A percentile compares a stretch with the other conserved stretches of the same genome.
Evolutionary conservation across 2,797 vertebrate species (phyloP).

Genomic region (Argyrosomus regius): DNA sequence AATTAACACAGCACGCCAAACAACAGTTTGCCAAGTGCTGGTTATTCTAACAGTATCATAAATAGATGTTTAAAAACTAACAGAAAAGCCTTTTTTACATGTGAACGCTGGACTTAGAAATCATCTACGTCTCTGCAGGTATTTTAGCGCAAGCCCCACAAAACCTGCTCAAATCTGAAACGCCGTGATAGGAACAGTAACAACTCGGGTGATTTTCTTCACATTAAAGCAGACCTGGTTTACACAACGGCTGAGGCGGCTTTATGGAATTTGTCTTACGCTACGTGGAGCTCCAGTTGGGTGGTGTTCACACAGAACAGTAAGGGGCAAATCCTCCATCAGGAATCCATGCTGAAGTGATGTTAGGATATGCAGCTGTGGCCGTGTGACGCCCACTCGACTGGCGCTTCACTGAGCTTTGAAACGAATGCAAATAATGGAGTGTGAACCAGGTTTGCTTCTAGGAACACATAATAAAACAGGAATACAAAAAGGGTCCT

Average conservation of each 20-base stretch:
- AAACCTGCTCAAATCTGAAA: constrained; percentile 25
- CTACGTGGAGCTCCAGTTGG: neutral
- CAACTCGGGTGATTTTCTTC: constrained; percentile 34
- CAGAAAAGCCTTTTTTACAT: constrained; percentile 50
- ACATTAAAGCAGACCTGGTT: constrained; percentile 50
- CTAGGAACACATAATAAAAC: constrained; percentile 76
- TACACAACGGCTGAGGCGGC: constrained; percentile 27
- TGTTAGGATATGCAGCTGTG: neutral
- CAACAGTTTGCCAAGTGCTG: constrained; percentile 24
- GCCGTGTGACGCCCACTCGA: neutral
- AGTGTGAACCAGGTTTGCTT: constrained; percentile 63
- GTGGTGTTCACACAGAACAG: neutral
- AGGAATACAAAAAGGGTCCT: constrained; percentile 80
- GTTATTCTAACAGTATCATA: constrained; percentile 55
- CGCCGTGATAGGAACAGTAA: constrained; percentile 37
- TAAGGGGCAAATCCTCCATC: neutral
- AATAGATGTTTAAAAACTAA: constrained; percentile 61
- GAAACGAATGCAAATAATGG: constrained; percentile 56
- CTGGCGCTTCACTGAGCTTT: neutral
- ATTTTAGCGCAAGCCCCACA: constrained; percentile 5
- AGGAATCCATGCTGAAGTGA: neutral
- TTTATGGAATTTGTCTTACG: constrained; percentile 17
- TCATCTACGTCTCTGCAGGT: constrained; percentile 46
- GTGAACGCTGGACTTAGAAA: constrained; percentile 34
- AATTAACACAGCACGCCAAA: constrained; percentile 39